Base-by-base conservation (phyloP, 1,140 invertebrate species). In the Hyles vespertilio region DNA sequence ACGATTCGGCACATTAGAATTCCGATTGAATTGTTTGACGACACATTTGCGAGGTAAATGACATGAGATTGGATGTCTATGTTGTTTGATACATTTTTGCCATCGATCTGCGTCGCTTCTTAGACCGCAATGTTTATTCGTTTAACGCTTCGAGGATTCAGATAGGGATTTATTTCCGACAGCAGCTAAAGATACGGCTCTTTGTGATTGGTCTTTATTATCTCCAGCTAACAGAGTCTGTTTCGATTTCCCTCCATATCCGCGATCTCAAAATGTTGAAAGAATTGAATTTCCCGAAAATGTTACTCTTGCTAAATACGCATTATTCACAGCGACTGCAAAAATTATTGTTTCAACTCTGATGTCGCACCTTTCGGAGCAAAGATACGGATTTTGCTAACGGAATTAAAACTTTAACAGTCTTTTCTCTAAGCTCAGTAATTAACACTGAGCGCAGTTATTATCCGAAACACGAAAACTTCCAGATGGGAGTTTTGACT, bases 391-490 rank as follows among this genome's bases (percentile, higher is more conserved):
- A 47, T 33, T 56, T 56, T 56, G 5, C 48, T 61, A 60, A 74
- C 58, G 67, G 61, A 69, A 79, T 77, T 74, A 63, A 71, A 81
- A 77, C 58, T 79, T 80, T 56, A 65, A 66, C 61, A 69, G 58
- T 67, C 61, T 69, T 52, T 51, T 36, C 49, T 61, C 55, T 70
- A 63, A 67, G 58, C 63, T 57, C 46, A 71, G 74, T 79, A 79
- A 84, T 81, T 82, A 82, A 84, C 76, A 72, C 65, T 74, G 74
- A 76, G 67, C 69, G 70, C 65, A 71, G 70, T 73, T 76, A 70
- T 73, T 71, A 76, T 69, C 72, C 58, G 70, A 70, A 75, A 80
- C 70, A 71, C 63, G 62, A 56, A 69, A 74, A 79, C 64, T 74
- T 71, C 60, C 61, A 67, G 67, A 74, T 72, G 69, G 62, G 64